Evolutionary conservation across 2,888 invertebrate species (phyloP).

Genomic region (Patella ulyssiponensis): DNA sequence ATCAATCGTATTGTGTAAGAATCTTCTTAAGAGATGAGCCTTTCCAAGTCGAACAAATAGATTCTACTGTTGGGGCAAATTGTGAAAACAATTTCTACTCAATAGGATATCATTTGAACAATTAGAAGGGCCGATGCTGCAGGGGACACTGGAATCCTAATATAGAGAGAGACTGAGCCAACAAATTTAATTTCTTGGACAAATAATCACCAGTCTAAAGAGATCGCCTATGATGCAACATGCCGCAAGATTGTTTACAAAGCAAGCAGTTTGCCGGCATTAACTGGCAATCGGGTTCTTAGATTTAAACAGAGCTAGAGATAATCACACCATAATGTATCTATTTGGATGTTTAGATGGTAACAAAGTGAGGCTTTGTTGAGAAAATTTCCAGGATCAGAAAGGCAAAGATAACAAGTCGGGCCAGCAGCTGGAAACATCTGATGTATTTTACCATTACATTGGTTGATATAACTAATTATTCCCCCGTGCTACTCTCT

Average conservation of each 20-base stretch:
- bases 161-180: constrained; percentile 20
- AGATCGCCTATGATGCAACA: constrained; percentile 28
- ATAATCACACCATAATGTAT: constrained; percentile 29
- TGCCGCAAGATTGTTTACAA: constrained; percentile 26
- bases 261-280: constrained; percentile 16
- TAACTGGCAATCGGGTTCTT: constrained; percentile 22
- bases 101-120: constrained; percentile 21
- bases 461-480: too few species aligned
- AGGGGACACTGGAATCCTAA: constrained; percentile 17
- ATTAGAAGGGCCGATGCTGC: constrained; percentile 9
- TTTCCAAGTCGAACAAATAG: constrained; percentile 33
- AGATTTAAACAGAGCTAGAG: constrained; percentile 26
- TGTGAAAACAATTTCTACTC: constrained; percentile 36
- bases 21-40: constrained; percentile 20
- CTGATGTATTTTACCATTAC: too few species aligned
- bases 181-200: constrained; percentile 41
- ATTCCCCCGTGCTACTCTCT: too few species aligned
- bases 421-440: too few species aligned
- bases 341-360: constrained; percentile 13
- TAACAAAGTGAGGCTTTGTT: constrained; percentile 8
- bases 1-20: constrained; percentile 14
- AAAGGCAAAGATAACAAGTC: constrained; percentile 8
- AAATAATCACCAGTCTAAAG: constrained; percentile 33
- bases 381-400: constrained; percentile 23
- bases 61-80: constrained; percentile 37